Evolutionary conservation across 2,888 invertebrate genomes (phyloP).

Genomic region (Nephrotoma appendiculata): DNA sequence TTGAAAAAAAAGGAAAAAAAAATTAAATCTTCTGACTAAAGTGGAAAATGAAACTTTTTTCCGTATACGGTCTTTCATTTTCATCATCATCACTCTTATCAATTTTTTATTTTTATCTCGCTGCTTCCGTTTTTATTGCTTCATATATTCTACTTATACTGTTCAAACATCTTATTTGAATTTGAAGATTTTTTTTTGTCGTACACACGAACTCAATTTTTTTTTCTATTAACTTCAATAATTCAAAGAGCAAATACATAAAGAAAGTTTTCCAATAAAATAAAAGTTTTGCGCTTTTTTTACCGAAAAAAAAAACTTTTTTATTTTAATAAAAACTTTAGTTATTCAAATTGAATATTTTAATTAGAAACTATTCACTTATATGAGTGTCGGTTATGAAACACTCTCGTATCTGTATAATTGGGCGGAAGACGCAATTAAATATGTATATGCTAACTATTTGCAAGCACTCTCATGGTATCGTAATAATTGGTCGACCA

Average conservation of each 20-base stretch:
- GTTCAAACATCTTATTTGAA: background rate
- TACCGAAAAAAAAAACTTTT: background rate
- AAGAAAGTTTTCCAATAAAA: background rate
- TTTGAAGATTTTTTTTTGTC: background rate
- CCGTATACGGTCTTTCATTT: background rate
- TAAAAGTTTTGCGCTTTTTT: background rate
- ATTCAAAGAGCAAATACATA: background rate
- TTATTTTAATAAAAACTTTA: background rate
- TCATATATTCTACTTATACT: background rate
- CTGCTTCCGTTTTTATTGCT: background rate
- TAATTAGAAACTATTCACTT: background rate
- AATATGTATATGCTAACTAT: too few species aligned
- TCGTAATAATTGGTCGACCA: background rate
- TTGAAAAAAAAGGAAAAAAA: background rate
- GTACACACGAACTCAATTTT: background rate
- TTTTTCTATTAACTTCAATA: background rate
- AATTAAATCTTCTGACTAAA: background rate
- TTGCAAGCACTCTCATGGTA: too few species aligned
- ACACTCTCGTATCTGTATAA: background rate
- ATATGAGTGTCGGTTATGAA: background rate
- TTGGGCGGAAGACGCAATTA: background rate
- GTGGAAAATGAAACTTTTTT: background rate
- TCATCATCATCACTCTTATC: background rate
- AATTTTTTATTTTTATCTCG: background rate
- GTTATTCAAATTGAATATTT: background rate